phyloP scores from a whole-genome alignment of 2,888 invertebrate species.

The Lampropteryx suffumata region DNA sequence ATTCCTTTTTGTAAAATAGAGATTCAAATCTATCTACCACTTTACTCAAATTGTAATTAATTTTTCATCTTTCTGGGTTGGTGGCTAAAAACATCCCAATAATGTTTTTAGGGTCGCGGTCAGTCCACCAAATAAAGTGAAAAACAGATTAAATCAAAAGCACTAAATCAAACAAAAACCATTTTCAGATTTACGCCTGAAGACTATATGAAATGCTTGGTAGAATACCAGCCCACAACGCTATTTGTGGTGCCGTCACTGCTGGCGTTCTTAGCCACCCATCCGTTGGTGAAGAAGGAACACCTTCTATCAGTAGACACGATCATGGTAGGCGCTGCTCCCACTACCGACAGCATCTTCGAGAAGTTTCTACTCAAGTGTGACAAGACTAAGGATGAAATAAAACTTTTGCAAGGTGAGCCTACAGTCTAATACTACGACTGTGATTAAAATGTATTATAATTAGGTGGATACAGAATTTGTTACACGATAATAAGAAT shows the following conservation, averaged over 20 bases:
- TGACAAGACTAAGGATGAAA: constrained; percentile 75
- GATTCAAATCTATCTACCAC: too few relatives aligned
- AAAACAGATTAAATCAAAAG: too few relatives aligned
- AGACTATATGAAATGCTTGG: constrained; percentile 86
- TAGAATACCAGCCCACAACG: constrained; percentile 83
- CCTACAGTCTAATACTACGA: not conserved
- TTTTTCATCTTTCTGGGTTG: too few relatives aligned
- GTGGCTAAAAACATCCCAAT: too few relatives aligned
- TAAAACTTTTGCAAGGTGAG: constrained; percentile 71
- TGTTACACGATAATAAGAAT: too few relatives aligned
- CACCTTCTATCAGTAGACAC: constrained; percentile 85
- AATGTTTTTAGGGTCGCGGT: too few relatives aligned
- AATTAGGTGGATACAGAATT: too few relatives aligned
- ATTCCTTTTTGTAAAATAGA: too few relatives aligned
- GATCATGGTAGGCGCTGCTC: constrained; percentile 89
- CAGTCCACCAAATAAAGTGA: too few relatives aligned
- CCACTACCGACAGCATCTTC: constrained; percentile 84
- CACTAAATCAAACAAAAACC: not conserved
- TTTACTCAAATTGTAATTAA: too few relatives aligned
- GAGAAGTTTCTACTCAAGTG: constrained; percentile 85
- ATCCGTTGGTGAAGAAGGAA: constrained; percentile 86
- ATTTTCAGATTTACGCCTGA: constrained; percentile 86
- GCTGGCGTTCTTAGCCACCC: constrained; percentile 88
- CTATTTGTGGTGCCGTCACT: constrained; percentile 91
- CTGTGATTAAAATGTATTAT: not conserved